These are phyloP conservation scores for Poeciliopsis presidionis DNA, from an alignment of 2,797 vertebrate genomes.

Conservation along the genomic window DNA sequence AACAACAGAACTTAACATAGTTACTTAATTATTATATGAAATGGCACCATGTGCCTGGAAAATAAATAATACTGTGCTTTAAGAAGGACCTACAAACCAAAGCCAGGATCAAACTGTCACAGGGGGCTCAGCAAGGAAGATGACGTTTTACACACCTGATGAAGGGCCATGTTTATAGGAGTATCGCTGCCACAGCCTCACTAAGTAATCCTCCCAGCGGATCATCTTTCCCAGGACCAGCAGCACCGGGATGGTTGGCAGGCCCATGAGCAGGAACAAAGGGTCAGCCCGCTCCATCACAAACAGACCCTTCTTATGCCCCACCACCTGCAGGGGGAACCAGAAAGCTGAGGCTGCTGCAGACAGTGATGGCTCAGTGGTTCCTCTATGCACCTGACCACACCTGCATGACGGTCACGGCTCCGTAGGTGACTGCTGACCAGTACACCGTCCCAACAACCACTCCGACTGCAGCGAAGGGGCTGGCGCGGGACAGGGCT, in stretches of 20 bases:
- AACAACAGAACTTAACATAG: too few relatives aligned
- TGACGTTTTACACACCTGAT: constrained; percentile 47
- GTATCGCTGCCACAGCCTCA: constrained; percentile 80
- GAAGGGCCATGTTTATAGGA: constrained; percentile 52
- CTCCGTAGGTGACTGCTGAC: constrained; percentile 84
- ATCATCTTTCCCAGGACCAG: constrained; percentile 84
- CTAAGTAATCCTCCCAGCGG: constrained; percentile 83
- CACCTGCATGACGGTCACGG: constrained; percentile 86
- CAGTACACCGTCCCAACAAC: constrained; percentile 82
- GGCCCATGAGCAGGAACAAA: constrained; percentile 81
- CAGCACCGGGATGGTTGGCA: constrained; percentile 83
- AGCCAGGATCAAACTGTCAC: neutral
- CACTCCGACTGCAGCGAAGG: constrained; percentile 80
- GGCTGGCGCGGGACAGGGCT: constrained; percentile 76
- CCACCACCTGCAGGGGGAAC: constrained; percentile 74
- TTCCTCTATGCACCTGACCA: constrained; percentile 67
- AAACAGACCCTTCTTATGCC: constrained; percentile 82
- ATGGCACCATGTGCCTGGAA: too few relatives aligned
- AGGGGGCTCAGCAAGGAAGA: neutral
- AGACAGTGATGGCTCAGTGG: neutral
- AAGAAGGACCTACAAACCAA: neutral
- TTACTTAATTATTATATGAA: too few relatives aligned
- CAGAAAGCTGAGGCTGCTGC: neutral
- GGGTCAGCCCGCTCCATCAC: constrained; percentile 84
- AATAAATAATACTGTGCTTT: neutral